phyloP scores from a whole-genome alignment of 2,113 vertebrate genomes.

The Strix uralensis region DNA sequence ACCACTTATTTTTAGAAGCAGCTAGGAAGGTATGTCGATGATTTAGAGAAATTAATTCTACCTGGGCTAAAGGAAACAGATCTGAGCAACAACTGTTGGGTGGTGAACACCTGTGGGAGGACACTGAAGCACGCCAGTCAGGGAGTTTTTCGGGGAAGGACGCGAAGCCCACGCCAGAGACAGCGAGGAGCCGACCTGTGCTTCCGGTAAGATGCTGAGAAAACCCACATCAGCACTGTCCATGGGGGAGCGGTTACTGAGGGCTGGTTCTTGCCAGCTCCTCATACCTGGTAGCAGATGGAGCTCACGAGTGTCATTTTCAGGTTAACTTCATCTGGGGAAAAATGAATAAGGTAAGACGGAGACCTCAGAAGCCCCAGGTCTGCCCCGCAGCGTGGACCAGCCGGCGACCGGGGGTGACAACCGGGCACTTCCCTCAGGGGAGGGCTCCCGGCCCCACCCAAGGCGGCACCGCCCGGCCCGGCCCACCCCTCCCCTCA shows the following conservation, averaged over 20 bases:
- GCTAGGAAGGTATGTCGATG: not conserved
- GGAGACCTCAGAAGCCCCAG: not conserved
- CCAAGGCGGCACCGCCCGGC: not conserved
- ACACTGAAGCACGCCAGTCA: not conserved
- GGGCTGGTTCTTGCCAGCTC: not conserved
- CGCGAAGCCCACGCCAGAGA: not conserved
- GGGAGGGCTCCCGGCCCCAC: not conserved
- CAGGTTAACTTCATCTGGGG: not conserved
- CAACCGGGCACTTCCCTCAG: not conserved
- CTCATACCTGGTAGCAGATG: not conserved
- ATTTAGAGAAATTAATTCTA: not conserved
- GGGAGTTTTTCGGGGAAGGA: not conserved
- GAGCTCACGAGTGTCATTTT: not conserved
- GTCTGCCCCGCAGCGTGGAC: no score
- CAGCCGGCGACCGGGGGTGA: fast-evolving
- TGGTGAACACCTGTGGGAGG: fast-evolving
- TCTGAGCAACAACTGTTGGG: not conserved
- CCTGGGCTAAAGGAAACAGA: not conserved
- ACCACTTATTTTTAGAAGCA: not conserved
- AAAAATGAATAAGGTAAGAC: not conserved
- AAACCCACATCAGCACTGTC: not conserved
- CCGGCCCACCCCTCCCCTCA: not conserved
- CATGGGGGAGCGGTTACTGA: fast-evolving
- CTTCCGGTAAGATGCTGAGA: not conserved
- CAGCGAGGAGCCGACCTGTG: not conserved